Evolutionary conservation across 2,113 vertebrate genomes (phyloP).

Genomic region (Brachypodius melanocephalos): DNA sequence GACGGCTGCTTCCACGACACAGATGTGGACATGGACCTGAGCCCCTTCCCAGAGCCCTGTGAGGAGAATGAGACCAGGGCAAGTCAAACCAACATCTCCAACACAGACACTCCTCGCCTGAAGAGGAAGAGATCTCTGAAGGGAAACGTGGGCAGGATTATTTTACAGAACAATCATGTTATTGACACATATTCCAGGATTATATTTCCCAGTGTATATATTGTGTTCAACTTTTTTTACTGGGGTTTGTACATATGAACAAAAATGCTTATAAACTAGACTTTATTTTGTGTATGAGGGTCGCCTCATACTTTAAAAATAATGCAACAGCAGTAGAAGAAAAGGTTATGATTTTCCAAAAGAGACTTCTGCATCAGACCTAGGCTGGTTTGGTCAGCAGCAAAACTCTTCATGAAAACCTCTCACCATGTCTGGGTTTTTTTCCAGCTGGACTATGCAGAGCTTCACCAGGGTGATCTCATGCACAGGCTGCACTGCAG

Average conservation of each 20-base stretch:
- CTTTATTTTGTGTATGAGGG: neutral
- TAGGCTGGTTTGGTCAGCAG: neutral
- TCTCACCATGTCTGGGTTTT: neutral
- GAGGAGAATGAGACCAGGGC: constrained; percentile 53
- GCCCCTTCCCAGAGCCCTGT: constrained; percentile 53
- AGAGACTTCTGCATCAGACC: neutral
- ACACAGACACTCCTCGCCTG: constrained; percentile 47
- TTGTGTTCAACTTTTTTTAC: constrained; percentile 91
- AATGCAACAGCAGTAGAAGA: neutral
- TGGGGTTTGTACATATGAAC: constrained; percentile 87
- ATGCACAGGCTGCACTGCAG: neutral
- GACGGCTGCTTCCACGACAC: constrained; percentile 85
- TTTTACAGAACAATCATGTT: constrained; percentile 88
- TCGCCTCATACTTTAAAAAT: neutral
- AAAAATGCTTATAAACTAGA: neutral
- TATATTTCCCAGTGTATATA: constrained; percentile 87
- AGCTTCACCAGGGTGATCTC: neutral
- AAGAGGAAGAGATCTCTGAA: constrained; percentile 78
- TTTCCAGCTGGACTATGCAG: neutral
- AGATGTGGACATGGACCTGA: constrained; percentile 70
- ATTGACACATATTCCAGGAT: constrained; percentile 90
- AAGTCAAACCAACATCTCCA: constrained; percentile 52
- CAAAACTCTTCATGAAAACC: neutral
- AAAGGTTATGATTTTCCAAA: neutral
- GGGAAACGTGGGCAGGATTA: constrained; percentile 78